Evolutionary conservation across 2,888 invertebrate genomes (phyloP), one percentile per base, ranked within the genome.

Genomic region (Luffia ferchaultella): DNA sequence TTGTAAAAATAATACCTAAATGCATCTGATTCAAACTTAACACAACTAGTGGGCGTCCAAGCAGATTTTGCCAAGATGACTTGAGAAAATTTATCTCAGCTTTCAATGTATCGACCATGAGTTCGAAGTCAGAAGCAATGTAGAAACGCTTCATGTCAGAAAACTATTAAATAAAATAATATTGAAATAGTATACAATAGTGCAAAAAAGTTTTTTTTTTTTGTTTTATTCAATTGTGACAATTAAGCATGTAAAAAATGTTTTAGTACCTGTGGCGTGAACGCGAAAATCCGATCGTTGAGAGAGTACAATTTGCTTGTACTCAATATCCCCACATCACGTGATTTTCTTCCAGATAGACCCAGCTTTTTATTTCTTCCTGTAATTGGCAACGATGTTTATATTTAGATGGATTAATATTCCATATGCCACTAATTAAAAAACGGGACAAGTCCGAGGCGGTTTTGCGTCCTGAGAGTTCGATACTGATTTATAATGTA

Each of bases 101-200:
- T 87, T 96, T 96, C 86, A 97, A 93, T 77, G 94, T 94, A 87
- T 98, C 98, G 74, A 98, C 93, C 92, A 98, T 93, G 85, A 98
- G 90, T 83, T 97, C 96, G 85, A 94, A 94, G 87, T 99, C 98
- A 73, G 96, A 95, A 73, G 97, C 97, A 76, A 98, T 93, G 92
- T 98, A 98, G 90, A 97, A 98, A 77, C 95, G 92, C 73, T 93
- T 92, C 88, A 93, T 92, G 88, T 99, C 98, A 88, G 96, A 95
- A 88, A 97, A 95, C 97, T 98, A 88, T 64, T 67, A 70, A 76
- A 76, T 55, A 52, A 58, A 50, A 49, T 43, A 50, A 51, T 43
- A 15, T 54, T 54, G 48, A 46, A 30, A 12, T 30, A 30, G 30
- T 12, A 42, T 9, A 42, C n/a, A n/a, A 9, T 15, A 42, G 3